Conservation (phyloP, 2,888 invertebrate genomes). For the Spilarctia lutea region DNA sequence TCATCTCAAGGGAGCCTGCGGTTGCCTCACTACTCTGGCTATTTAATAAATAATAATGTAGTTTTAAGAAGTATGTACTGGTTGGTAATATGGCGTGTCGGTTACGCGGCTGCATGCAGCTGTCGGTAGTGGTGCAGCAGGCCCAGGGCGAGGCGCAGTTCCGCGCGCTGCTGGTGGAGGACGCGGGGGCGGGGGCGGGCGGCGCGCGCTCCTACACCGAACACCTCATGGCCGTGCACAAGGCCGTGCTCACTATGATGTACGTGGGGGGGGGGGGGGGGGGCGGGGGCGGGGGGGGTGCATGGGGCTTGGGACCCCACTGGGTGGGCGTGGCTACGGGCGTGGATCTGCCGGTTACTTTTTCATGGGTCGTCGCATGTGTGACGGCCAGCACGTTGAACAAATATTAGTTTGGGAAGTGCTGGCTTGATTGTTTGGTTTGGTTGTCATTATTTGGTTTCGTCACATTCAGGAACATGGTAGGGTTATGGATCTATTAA, state of each 20-base stretch:
- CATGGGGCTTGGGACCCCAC: background rate
- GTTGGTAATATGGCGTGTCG: background rate
- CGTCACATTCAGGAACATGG: background rate
- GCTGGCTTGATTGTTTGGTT: background rate
- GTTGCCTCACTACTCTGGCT: background rate
- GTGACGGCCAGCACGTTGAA: background rate
- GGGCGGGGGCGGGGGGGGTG: background rate
- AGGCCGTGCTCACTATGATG: conserved; percentile 90
- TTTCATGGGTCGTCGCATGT: background rate
- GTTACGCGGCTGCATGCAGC: conserved; percentile 74
- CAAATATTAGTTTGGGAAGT: background rate
- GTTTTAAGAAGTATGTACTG: background rate
- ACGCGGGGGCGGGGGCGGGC: conserved; percentile 91
- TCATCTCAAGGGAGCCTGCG: background rate
- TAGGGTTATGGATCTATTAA: background rate
- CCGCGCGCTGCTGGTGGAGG: conserved; percentile 96
- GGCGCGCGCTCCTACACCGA: conserved; percentile 96
- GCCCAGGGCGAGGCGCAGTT: conserved; percentile 90
- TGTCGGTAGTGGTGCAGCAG: conserved; percentile 65
- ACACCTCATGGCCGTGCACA: conserved; percentile 98
- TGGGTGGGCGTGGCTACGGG: background rate
- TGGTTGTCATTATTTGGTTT: background rate
- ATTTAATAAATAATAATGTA: background rate
- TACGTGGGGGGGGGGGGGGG: conserved; percentile 52
- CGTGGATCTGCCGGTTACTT: background rate